Evolutionary conservation across 2,888 invertebrate species (phyloP), one percentile per base, ranked within the genome.

Genomic region (Spodoptera exigua): DNA sequence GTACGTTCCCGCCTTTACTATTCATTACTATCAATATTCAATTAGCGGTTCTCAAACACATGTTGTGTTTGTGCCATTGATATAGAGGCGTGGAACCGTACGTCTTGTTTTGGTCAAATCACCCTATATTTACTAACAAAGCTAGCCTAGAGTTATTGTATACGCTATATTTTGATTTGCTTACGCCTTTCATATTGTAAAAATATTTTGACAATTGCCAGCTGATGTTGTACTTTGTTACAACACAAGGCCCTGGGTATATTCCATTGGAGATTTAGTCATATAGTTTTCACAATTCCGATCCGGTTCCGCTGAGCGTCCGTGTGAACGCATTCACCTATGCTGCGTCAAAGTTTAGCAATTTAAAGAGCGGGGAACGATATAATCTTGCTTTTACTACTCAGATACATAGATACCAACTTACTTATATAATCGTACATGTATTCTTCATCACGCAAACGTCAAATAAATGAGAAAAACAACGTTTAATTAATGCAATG

Each of bases 71-170:
- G 55, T 76, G 45, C 76, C 72, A 78, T 76, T 80, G 80, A 77
- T 76, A 80, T 78, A 69, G 70, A 49, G 81, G 77, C 86, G 85
- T 88, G 87, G 81, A 81, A 87, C 78, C 82, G 59, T 56, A 36
- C 77, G 61, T 61, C 61, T 78, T 89, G 89, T 89, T 90, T 84
- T 86, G 82, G 73, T 87, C 84, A 70, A 80, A 81, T 80, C 83
- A 79, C 68, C 71, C 74, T 82, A 78, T 82, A 87, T 91, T 90
- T 91, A 91, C 89, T 86, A 92, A 92, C 84, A 88, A 70, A 79
- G 74, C 76, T 82, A 78, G 81, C 63, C 81, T 88, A 87, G 81
- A 78, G 78, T 83, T 75, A 87, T 88, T 78, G 75, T 74, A 53
- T 54, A 56, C 84, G 84, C 83, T 49, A 69, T 89, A 88, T 91